These are phyloP conservation scores for Bergia puertoricense DNA, from an alignment of 92 coral and sea anemone genomes.

Conservation along the genomic window DNA sequence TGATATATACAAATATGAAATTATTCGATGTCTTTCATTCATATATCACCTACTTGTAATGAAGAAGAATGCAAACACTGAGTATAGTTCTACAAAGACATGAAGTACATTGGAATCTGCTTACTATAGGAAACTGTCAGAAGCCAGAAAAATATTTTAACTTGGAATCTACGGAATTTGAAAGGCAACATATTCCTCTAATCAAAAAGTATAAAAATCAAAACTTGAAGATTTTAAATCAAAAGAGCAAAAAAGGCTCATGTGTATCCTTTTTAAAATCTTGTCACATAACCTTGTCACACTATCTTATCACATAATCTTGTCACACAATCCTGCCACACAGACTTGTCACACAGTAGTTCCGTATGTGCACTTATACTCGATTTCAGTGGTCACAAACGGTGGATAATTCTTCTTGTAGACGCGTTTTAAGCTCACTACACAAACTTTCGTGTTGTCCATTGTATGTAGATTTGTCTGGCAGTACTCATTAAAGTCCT, in stretches of 20 bases:
- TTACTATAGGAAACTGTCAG: too few species aligned
- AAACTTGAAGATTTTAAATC: neutral
- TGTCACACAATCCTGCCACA: neutral
- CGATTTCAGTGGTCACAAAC: constrained; percentile 60
- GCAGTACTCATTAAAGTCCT: constrained; percentile 68
- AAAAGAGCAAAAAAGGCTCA: too few species aligned
- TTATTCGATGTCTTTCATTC: too few species aligned
- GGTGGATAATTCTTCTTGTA: constrained; percentile 78
- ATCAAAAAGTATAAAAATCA: neutral
- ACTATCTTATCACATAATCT: neutral
- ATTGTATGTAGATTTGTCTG: constrained; percentile 54
- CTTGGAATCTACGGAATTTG: too few species aligned
- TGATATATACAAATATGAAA: too few species aligned
- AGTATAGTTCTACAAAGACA: too few species aligned
- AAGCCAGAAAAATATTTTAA: too few species aligned
- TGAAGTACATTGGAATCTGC: too few species aligned
- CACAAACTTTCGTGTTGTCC: constrained; percentile 70
- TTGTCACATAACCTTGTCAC: neutral
- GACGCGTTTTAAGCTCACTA: constrained; percentile 77
- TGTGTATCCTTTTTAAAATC: too few species aligned
- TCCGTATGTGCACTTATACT: constrained; percentile 63
- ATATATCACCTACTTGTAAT: too few species aligned
- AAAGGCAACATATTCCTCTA: too few species aligned
- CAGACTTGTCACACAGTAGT: constrained; percentile 2
- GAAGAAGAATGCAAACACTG: too few species aligned